These are phyloP conservation scores for Acanthisitta chloris DNA, from an alignment of 2,113 vertebrate species.

Conservation along the genomic window DNA sequence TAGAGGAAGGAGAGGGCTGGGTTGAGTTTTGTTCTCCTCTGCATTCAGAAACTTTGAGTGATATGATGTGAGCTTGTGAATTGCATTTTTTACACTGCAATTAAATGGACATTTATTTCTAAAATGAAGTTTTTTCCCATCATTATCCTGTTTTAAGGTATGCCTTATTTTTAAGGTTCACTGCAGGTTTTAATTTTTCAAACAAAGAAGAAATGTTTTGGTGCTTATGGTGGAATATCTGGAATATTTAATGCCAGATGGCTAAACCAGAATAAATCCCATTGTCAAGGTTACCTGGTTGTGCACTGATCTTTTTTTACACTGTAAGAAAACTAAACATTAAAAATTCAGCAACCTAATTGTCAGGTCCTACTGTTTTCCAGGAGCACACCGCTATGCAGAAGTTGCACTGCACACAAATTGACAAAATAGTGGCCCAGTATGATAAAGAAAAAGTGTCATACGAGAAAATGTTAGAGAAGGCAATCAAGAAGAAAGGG, in stretches of 20 bases:
- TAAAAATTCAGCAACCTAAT: constrained; percentile 20
- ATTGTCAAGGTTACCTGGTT: background rate
- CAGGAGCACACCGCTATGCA: constrained; percentile 95
- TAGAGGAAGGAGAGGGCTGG: background rate
- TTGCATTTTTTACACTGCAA: background rate
- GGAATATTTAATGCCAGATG: background rate
- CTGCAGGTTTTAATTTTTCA: background rate
- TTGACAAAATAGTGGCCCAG: constrained; percentile 93
- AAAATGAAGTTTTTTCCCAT: background rate
- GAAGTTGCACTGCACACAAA: constrained; percentile 93
- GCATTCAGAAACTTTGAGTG: background rate
- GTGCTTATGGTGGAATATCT: background rate
- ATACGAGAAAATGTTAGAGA: constrained; percentile 92
- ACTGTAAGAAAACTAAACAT: background rate
- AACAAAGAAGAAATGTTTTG: background rate
- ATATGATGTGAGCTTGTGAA: background rate
- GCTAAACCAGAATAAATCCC: background rate
- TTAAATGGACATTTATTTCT: background rate
- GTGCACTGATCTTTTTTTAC: background rate
- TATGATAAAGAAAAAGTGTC: constrained; percentile 92
- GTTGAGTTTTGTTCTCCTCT: background rate
- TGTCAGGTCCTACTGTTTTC: constrained; percentile 32
- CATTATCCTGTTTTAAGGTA: background rate
- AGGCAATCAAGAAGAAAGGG: constrained; percentile 97
- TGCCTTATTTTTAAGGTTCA: background rate